These are phyloP conservation scores for Lagorchestes hirsutus DNA, from an alignment of 2,797 vertebrate species.

Conservation along the genomic window DNA sequence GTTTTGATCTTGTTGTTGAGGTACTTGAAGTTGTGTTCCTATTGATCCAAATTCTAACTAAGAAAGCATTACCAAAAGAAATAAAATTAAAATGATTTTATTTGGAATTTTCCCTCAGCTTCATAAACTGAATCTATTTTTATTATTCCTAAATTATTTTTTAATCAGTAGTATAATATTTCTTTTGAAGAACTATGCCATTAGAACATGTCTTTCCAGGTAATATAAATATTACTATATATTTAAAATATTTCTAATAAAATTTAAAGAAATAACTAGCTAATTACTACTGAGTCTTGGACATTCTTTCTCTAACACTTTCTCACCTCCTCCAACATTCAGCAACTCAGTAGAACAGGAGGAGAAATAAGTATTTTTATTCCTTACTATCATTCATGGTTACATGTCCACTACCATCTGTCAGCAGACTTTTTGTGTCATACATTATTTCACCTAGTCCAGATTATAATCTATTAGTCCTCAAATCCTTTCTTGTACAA, in stretches of 20 bases:
- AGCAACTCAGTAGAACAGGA: background rate
- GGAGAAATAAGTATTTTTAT: background rate
- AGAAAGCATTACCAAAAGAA: constrained; percentile 32
- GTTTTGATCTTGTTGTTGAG: background rate
- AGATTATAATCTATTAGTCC: background rate
- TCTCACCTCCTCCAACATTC: background rate
- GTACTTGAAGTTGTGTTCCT: background rate
- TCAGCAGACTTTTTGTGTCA: background rate
- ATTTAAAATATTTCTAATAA: too few relatives aligned
- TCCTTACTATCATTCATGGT: background rate
- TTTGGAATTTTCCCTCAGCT: too few relatives aligned
- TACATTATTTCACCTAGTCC: background rate
- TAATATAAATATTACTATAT: too few relatives aligned
- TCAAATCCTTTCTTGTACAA: background rate
- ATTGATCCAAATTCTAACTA: background rate
- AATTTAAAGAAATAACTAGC: background rate
- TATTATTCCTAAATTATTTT: background rate
- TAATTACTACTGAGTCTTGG: background rate
- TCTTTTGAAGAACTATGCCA: background rate
- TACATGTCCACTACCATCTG: background rate
- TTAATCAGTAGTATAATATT: background rate
- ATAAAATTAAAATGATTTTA: background rate
- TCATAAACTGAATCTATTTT: background rate
- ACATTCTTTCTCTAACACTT: background rate
- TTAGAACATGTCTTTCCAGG: background rate